Base-by-base conservation (phyloP, 1,140 invertebrate genomes). In the Gerris buenoi region DNA sequence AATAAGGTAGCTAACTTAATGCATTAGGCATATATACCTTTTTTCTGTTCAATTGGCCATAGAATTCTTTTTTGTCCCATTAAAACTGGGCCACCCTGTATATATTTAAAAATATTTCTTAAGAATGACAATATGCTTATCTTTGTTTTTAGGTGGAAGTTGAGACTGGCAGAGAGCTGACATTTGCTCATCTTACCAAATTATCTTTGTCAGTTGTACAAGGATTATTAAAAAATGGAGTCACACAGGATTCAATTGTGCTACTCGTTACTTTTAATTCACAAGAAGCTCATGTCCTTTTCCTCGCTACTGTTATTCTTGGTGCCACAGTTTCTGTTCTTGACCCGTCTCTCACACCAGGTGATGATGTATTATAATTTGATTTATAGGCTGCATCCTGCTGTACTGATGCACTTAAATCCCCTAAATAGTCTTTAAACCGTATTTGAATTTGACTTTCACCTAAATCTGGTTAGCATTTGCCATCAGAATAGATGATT, bases 151-250 rank as follows among this genome's bases (percentile, higher is more conserved):
- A 69, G 68, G 57, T 69, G 5, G 68, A 69, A 46, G 68, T 69
- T 10, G 68, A 69, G 63, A 69, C 68, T 0, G 65, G 68, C 14
- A 46, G 68, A 28, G 68, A 69, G 56, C 68, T 69, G 56, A 69
- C 65, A 1, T 69, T 62, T 66, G 63, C 65, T 3, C 68, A 69
- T 28, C 29, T 69, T n/a, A 57, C 66, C 15, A 67, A 60, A 28
- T 62, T 64, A 58, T 64, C 60, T 29, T 62, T 69, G 25, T 69
- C 68, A 2, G 66, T 69, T 18, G 65, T 69, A 14, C 68, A 69
- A 58, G 68, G 68, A 3, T 46, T 69, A 2, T 59, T 59, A 10
- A n/a, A 27, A 25, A 61, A 67, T 23, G 68, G 68, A 2, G 63
- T 67, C 1, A 27, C 57, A 1, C 65, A 67, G 25, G 63, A 29